Conservation (phyloP, 2,797 vertebrate species). For the Silurus lanzhouensis region DNA sequence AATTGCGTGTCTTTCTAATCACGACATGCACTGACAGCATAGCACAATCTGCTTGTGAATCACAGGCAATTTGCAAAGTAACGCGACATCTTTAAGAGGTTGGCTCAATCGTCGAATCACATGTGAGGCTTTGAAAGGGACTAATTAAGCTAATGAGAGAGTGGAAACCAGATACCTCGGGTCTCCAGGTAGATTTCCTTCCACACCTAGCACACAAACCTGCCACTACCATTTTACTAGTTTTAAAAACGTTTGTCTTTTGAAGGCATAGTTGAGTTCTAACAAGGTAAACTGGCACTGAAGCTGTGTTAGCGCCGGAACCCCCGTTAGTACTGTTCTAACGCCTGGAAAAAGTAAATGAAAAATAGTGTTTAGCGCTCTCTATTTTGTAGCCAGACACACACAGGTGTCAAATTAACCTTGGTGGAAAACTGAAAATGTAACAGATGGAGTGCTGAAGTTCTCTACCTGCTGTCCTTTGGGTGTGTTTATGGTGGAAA, state of each 20-base stretch:
- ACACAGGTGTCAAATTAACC: constrained; percentile 67
- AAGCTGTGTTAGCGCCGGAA: constrained; percentile 16
- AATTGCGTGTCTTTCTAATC: constrained; percentile 77
- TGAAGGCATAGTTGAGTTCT: background rate
- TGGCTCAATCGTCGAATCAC: constrained; percentile 65
- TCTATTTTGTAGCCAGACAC: constrained; percentile 40
- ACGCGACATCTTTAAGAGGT: constrained; percentile 68
- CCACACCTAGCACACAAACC: constrained; percentile 54
- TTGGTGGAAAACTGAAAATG: constrained; percentile 61
- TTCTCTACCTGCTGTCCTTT: constrained; percentile 58
- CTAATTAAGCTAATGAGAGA: constrained; percentile 76
- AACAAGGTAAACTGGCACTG: constrained; percentile 35
- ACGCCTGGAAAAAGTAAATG: constrained; percentile 52
- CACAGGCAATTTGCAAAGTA: constrained; percentile 76
- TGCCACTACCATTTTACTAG: background rate
- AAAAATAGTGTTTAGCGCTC: constrained; percentile 23
- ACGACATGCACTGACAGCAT: constrained; percentile 78
- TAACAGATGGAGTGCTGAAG: constrained; percentile 59
- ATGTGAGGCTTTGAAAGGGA: constrained; percentile 69
- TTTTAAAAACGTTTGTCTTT: background rate
- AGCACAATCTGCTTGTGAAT: constrained; percentile 76
- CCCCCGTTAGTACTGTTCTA: background rate
- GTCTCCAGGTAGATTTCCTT: constrained; percentile 53
- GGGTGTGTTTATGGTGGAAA: constrained; percentile 36
- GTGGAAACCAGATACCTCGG: constrained; percentile 60